A percentile compares a stretch with the other conserved stretches of the same genome.
phyloP scores from a whole-genome alignment of 1,140 invertebrate species.

The Onthophagus taurus region DNA sequence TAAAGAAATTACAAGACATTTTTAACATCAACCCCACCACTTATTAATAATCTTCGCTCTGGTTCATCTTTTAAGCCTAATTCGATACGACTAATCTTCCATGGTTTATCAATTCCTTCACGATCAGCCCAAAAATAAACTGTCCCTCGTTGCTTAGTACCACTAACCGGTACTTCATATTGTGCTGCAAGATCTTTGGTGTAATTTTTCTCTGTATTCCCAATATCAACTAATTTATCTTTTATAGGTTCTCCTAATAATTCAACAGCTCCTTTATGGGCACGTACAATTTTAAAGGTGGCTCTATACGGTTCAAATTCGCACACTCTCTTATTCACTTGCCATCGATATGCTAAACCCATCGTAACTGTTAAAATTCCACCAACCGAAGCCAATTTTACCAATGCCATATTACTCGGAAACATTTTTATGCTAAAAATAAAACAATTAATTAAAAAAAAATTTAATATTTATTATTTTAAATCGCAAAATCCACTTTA shows the following conservation, averaged over 20 bases:
- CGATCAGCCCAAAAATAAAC: constrained; percentile 46
- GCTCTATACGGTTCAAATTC: constrained; percentile 46
- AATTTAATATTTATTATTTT: too few species aligned
- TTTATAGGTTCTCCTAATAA: constrained; percentile 56
- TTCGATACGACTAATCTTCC: constrained; percentile 44
- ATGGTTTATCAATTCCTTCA: constrained; percentile 31
- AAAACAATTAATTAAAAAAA: too few species aligned
- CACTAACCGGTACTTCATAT: constrained; percentile 50
- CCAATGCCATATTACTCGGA: constrained; percentile 37
- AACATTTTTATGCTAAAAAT: too few species aligned
- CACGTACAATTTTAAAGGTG: constrained; percentile 44
- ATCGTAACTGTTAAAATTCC: constrained; percentile 40
- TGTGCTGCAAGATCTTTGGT: constrained; percentile 43
- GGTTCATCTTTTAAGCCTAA: constrained; percentile 43
- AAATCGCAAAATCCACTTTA: too few species aligned
- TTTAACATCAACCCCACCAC: too few species aligned
- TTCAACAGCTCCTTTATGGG: constrained; percentile 44
- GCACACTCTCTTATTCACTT: constrained; percentile 40
- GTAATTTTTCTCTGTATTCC: constrained; percentile 43
- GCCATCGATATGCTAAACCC: constrained; percentile 38
- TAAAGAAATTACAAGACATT: too few species aligned
- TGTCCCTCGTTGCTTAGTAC: constrained; percentile 47
- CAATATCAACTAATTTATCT: constrained; percentile 47
- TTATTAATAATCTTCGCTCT: constrained; percentile 40
- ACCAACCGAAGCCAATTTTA: constrained; percentile 43